Conservation (phyloP, 2,113 vertebrate genomes). For the Larimichthys polyactis region DNA sequence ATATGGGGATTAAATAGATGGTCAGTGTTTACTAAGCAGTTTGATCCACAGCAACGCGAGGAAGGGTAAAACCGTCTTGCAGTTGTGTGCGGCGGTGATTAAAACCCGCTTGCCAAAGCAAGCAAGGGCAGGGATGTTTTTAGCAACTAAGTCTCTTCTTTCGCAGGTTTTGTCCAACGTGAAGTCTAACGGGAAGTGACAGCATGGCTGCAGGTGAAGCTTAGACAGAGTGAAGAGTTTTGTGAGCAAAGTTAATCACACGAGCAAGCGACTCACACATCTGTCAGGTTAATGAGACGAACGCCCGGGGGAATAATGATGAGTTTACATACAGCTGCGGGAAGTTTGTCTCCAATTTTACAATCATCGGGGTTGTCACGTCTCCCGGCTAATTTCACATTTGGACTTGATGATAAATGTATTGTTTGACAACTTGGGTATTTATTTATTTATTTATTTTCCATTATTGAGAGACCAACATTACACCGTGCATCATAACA, state of each 20-base stretch:
- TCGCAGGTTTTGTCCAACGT: constrained; percentile 66
- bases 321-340: constrained; percentile 91
- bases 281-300: constrained; percentile 93
- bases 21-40: constrained; percentile 14
- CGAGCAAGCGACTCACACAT: constrained; percentile 83
- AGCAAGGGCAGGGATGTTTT: constrained; percentile 10
- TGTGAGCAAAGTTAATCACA: constrained; percentile 84
- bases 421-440: constrained; percentile 53
- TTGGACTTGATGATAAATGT: constrained; percentile 79
- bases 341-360: constrained; percentile 90
- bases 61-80: background rate
- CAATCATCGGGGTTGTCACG: constrained; percentile 86
- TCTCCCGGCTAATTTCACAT: constrained; percentile 85
- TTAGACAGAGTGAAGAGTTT: constrained; percentile 80
- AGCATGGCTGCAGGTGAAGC: constrained; percentile 87
- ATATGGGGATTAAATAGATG: constrained; percentile 1
- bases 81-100: constrained; percentile 28
- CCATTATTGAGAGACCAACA: background rate
- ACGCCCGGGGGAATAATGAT: constrained; percentile 89
- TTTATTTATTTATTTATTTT: background rate
- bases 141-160: constrained; percentile 27
- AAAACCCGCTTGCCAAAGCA: constrained; percentile 24
- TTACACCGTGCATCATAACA: constrained; percentile 4
- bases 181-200: constrained; percentile 85
- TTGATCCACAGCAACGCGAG: constrained; percentile 19